Percentiles rank a stretch among this genome's conserved stretches.
phyloP scores from a whole-genome alignment of 2,797 vertebrate genomes.

The Cirrhinus mrigala region DNA sequence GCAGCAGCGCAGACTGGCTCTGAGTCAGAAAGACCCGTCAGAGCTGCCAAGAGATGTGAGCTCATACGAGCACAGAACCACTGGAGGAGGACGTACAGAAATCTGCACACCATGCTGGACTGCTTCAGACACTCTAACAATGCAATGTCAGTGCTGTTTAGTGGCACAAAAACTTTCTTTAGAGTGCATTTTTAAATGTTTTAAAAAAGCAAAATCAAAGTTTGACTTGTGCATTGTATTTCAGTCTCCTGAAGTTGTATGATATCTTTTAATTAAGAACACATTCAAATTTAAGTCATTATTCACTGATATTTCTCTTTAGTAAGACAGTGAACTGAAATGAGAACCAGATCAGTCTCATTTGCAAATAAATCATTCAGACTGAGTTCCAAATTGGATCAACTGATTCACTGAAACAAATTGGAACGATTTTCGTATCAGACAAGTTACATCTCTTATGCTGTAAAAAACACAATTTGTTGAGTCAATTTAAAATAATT shows the following conservation, averaged over 20 bases:
- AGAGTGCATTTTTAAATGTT: neutral
- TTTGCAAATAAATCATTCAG: neutral
- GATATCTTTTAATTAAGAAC: neutral
- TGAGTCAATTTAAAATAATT: no score
- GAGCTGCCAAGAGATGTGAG: slow-evolving; percentile 54
- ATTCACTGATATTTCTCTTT: neutral
- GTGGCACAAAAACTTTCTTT: neutral
- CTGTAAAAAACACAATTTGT: no score
- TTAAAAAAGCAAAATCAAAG: neutral
- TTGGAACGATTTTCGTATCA: neutral
- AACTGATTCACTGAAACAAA: neutral
- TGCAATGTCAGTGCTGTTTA: neutral
- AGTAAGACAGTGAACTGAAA: neutral
- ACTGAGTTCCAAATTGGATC: neutral
- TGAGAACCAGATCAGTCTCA: neutral
- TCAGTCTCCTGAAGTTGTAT: neutral
- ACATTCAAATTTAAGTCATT: neutral
- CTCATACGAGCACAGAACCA: slow-evolving; percentile 42
- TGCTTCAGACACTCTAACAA: neutral
- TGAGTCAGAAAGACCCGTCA: slow-evolving; percentile 34
- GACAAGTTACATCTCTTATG: neutral
- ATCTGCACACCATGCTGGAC: neutral
- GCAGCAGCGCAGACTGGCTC: slow-evolving; percentile 44
- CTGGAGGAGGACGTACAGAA: slow-evolving; percentile 29
- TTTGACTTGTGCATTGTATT: neutral